phyloP scores from a whole-genome alignment of 2,888 invertebrate species.

The Ormia ochracea region DNA sequence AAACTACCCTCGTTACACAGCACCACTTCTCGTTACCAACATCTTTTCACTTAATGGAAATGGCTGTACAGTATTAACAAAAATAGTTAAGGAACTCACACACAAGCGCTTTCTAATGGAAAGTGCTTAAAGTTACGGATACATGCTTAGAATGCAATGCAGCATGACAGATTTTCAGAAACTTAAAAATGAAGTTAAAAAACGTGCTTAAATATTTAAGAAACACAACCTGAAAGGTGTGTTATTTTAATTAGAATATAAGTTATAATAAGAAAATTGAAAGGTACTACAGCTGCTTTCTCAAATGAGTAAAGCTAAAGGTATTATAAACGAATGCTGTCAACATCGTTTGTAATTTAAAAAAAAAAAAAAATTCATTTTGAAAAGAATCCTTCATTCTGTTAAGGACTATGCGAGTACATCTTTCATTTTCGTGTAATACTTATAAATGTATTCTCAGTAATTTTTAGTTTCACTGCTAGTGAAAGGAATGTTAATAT shows the following conservation, averaged over 20 bases:
- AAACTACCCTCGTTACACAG: not conserved
- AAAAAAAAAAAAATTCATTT: not conserved
- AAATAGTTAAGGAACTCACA: not conserved
- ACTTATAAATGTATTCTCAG: too few species aligned
- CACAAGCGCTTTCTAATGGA: not conserved
- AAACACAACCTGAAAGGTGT: not conserved
- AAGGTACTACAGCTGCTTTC: slow-evolving; percentile 2
- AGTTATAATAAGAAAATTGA: slow-evolving; percentile 17
- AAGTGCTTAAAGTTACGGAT: not conserved
- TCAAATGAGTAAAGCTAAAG: not conserved
- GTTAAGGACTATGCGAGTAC: too few species aligned
- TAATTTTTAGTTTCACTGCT: too few species aligned
- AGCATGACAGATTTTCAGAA: slow-evolving; percentile 45
- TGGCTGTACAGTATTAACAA: slow-evolving; percentile 15
- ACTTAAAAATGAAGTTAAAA: slow-evolving; percentile 34
- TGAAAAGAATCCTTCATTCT: too few species aligned
- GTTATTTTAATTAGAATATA: slow-evolving; percentile 48
- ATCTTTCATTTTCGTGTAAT: too few species aligned
- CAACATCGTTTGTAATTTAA: not conserved
- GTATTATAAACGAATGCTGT: not conserved
- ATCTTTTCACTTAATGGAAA: slow-evolving; percentile 34
- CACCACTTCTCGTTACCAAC: not conserved
- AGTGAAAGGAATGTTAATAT: too few species aligned
- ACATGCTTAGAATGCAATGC: slow-evolving; percentile 8
- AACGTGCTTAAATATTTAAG: not conserved